Evolutionary conservation across 2,797 vertebrate genomes (phyloP).

Genomic region (Telmatherina bonti): DNA sequence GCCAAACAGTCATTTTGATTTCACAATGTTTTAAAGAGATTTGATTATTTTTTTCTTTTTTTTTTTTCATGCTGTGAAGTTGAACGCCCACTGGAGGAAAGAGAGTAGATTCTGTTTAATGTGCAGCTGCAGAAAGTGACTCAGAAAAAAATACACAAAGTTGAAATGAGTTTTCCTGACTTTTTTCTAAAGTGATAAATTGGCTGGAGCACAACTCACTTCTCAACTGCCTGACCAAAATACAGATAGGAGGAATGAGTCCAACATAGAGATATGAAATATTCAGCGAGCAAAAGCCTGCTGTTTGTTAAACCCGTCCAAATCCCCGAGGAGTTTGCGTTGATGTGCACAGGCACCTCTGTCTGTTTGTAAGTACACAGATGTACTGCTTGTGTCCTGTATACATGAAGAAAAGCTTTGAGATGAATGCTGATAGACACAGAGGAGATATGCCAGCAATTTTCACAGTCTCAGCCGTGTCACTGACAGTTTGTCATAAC

Average conservation of each 20-base stretch:
- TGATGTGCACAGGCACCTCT: slow-evolving; percentile 21
- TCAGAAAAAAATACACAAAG: slow-evolving; percentile 23
- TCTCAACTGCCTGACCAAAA: slow-evolving; percentile 63
- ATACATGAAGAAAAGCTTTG: slow-evolving; percentile 18
- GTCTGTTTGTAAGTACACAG: slow-evolving; percentile 29
- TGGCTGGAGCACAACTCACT: slow-evolving; percentile 43
- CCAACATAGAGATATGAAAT: slow-evolving; percentile 62
- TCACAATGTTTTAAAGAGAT: neutral
- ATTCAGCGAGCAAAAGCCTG: slow-evolving; percentile 55
- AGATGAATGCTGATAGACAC: slow-evolving; percentile 29
- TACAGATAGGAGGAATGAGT: slow-evolving; percentile 57
- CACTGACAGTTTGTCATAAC: slow-evolving; percentile 72
- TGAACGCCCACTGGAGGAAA: slow-evolving; percentile 16
- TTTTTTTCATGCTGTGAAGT: slow-evolving; percentile 1
- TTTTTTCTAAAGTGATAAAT: slow-evolving; percentile 51
- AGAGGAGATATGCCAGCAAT: slow-evolving; percentile 17
- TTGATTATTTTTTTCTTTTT: neutral
- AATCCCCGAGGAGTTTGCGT: slow-evolving; percentile 35
- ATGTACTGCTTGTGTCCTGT: slow-evolving; percentile 21
- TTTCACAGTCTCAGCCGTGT: slow-evolving; percentile 54
- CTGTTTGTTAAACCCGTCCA: slow-evolving; percentile 30
- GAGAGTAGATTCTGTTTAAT: slow-evolving; percentile 13
- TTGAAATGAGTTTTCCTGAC: slow-evolving; percentile 51
- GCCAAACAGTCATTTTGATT: neutral
- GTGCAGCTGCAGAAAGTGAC: slow-evolving; percentile 29